Base-by-base conservation (phyloP, 2,797 vertebrate genomes). In the Zalophus californianus region DNA sequence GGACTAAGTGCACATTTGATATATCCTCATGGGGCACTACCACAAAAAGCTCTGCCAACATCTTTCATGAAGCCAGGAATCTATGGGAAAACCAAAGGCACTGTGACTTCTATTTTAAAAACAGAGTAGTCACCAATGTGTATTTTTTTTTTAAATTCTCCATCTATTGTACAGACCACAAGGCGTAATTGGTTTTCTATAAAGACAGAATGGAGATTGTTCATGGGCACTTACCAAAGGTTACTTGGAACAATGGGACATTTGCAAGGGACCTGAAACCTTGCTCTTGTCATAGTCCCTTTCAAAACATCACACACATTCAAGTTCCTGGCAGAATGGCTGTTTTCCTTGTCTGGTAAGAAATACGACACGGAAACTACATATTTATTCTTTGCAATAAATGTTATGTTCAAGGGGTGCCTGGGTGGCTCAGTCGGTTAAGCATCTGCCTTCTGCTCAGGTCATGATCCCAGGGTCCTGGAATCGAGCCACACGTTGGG, bases 291-390 rank as follows among this genome's bases (percentile, higher is more conserved):
- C 44, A 48, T 5, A 12, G 29, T 79, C 50, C 23, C 89, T 87
- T 94, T 75, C 89, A 85, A 95, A 91, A 62, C 38, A 41, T 92
- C 35, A n/a, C 41, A 68, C 4, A 23, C 35, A 38, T 68, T 58
- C 7, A 2, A 8, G 41, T 72, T 78, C 84, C 79, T n/a, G 21
- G 68, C 41, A 92, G 96, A 86, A 73, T 20, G 41, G 38, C 62
- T 73, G 29, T 92, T 87, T 54, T 56, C 68, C 80, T 94, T 90
- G 75, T 95, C 75, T 90, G 80, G 27, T 54, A 88, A 91, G 80
- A 89, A 89, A 86, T 29, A 32, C 64, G 66, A 85, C 56, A 20
- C 27, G 56, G 52, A 80, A 88, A 90, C 86, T 66, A 68, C 50
- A 14, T 90, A 41, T 60, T 94, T 68, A 84, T 48, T 38, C 70